Evolutionary conservation across 2,113 vertebrate genomes (phyloP).

Genomic region (Bos indicus): DNA sequence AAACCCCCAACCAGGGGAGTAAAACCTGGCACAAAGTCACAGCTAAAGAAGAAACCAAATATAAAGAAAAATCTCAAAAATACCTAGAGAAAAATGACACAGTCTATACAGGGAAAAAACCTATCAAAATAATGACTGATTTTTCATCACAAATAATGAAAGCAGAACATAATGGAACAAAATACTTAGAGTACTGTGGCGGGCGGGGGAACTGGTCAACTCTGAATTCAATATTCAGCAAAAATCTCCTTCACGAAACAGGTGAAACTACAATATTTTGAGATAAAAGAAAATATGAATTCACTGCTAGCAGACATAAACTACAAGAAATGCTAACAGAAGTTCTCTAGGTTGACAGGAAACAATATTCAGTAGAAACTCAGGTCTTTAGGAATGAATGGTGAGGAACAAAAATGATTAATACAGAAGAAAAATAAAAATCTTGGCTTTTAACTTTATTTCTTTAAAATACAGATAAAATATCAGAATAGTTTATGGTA

Average conservation of each 20-base stretch:
- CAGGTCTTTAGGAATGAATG: background rate
- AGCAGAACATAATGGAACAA: background rate
- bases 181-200: background rate
- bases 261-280: background rate
- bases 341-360: background rate
- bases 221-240: background rate
- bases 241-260: background rate
- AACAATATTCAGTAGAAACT: background rate
- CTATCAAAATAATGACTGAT: background rate
- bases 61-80: background rate
- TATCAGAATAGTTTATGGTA: background rate
- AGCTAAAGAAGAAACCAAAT: background rate
- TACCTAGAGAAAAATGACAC: background rate
- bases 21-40: background rate
- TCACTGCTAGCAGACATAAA: background rate
- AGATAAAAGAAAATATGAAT: background rate
- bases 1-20: background rate
- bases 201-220: background rate
- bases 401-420: background rate
- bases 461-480: background rate
- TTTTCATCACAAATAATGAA: background rate
- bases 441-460: background rate
- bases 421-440: background rate
- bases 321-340: background rate
- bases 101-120: background rate